Evolutionary conservation across 2,888 invertebrate species (phyloP), one percentile per base, ranked within the genome.

Genomic region (Teleiodes luculella): DNA sequence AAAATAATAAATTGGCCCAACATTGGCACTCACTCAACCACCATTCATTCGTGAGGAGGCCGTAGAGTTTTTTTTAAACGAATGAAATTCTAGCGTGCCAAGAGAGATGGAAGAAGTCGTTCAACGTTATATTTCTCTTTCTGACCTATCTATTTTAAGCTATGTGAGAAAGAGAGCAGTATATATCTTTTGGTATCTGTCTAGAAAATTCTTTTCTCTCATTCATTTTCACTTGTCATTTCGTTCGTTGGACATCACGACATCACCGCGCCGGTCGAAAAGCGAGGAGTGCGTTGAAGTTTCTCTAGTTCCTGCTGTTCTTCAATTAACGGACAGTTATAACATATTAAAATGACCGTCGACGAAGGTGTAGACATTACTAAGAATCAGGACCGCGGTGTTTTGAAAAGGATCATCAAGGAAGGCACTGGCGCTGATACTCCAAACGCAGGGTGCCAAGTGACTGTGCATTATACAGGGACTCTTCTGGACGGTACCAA

Each of bases 381-480:
- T 6, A 74, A 80, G 56, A 65, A 61, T 0, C 78, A 80, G 43
- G 94, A 97, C 78, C 94, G 94, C 18, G 96, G 96, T 52, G 92
- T 97, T 4, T 71, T 96, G 58, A 97, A 97, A 78, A 92, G 94
- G 70, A 93, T 96, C 53, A 80, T 93, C 51, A 91, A 91, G 60
- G 94, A 94, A 69, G 98, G 98, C 45, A 83, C 83, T 55, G 96
- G 96, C 1, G 90, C 91, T n/a, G 94, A 94, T 56, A 90, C 86
- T 31, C 96, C 97, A 0, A 83, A 88, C 11, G 76, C 86, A 48
- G 97, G 97, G 1, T 94, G 94, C 75, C 72, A 76, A 56, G 92
- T 94, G 7, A 91, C 82, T 3, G 94, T 97, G 0, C 98, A 99
- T 81, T 99, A 99, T 76, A 95, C 95, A 1, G 98, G 98, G 30